Conservation (phyloP, 1,140 invertebrate species). For the Atta texana region DNA sequence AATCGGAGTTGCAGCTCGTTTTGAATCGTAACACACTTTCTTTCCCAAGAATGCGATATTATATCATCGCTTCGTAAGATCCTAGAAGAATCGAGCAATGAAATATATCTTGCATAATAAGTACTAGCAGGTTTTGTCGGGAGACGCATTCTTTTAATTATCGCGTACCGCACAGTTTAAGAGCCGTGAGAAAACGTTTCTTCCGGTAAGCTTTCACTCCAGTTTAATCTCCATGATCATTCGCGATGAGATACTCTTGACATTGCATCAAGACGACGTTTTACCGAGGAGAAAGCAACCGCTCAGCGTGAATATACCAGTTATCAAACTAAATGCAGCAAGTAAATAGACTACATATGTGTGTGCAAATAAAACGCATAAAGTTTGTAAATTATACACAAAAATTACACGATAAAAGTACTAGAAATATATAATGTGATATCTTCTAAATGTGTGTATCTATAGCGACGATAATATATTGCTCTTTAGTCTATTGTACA, state of each 20-base stretch:
- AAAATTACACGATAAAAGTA: not conserved
- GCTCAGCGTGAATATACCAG: constrained; percentile 58
- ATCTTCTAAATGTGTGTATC: not conserved
- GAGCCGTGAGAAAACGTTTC: constrained; percentile 72
- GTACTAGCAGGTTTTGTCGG: not conserved
- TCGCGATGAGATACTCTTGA: constrained; percentile 75
- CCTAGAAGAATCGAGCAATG: not conserved
- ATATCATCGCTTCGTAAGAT: constrained; percentile 36
- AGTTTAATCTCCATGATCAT: constrained; percentile 72
- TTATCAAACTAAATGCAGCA: constrained; percentile 60
- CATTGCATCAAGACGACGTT: constrained; percentile 70
- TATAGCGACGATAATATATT: not conserved
- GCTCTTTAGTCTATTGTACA: no score
- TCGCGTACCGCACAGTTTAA: constrained; percentile 49
- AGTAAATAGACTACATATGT: constrained; percentile 40
- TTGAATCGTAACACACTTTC: not conserved
- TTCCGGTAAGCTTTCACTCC: constrained; percentile 77
- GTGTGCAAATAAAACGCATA: constrained; percentile 17
- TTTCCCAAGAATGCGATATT: constrained; percentile 17
- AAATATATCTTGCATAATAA: constrained; percentile 32
- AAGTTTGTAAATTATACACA: not conserved
- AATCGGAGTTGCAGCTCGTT: not conserved
- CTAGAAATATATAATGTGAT: not conserved
- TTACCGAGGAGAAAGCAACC: constrained; percentile 66
- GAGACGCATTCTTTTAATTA: constrained; percentile 15